Percentiles rank a stretch among this genome's conserved stretches.
These are phyloP conservation scores for Corythaeola cristata DNA, from an alignment of 2,113 vertebrate genomes.

Conservation along the genomic window DNA sequence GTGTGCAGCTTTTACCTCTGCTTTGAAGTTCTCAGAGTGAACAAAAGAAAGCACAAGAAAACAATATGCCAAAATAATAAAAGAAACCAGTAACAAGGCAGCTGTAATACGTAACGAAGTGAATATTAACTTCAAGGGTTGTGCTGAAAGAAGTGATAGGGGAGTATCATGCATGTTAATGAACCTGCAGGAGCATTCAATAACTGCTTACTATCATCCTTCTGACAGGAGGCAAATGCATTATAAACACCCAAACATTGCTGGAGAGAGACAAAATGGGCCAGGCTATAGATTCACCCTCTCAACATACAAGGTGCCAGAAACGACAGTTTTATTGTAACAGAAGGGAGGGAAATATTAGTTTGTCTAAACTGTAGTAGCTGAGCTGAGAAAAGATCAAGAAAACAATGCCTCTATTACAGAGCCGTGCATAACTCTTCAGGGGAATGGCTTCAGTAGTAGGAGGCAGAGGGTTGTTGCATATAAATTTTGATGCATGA, in stretches of 20 bases:
- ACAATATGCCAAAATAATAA: slow-evolving; percentile 44
- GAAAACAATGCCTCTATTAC: slow-evolving; percentile 55
- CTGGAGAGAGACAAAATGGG: slow-evolving; percentile 38
- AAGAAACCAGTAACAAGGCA: slow-evolving; percentile 46
- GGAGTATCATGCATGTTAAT: slow-evolving; percentile 67
- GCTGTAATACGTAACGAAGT: slow-evolving; percentile 58
- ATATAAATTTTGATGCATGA: slow-evolving; percentile 49
- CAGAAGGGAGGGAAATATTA: slow-evolving; percentile 51
- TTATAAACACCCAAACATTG: slow-evolving; percentile 50
- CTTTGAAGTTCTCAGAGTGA: slow-evolving; percentile 11
- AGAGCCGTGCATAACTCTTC: slow-evolving; percentile 45
- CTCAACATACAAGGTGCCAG: slow-evolving; percentile 48
- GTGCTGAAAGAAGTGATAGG: slow-evolving; percentile 55
- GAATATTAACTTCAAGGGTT: slow-evolving; percentile 66
- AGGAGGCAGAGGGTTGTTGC: slow-evolving; percentile 19
- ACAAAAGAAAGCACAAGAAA: slow-evolving; percentile 43
- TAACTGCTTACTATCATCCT: slow-evolving; percentile 39
- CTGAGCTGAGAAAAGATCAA: slow-evolving; percentile 53
- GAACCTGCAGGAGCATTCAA: slow-evolving; percentile 43
- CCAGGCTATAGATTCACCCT: slow-evolving; percentile 53
- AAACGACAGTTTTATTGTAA: slow-evolving; percentile 65
- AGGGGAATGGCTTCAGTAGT: slow-evolving; percentile 11
- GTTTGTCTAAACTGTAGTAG: slow-evolving; percentile 61
- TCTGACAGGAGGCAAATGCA: slow-evolving; percentile 60
- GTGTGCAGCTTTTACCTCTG: neutral